Percentiles rank a stretch among this genome's conserved stretches.
phyloP scores from a whole-genome alignment of 2,888 invertebrate species.

The Drosophila monieri region DNA sequence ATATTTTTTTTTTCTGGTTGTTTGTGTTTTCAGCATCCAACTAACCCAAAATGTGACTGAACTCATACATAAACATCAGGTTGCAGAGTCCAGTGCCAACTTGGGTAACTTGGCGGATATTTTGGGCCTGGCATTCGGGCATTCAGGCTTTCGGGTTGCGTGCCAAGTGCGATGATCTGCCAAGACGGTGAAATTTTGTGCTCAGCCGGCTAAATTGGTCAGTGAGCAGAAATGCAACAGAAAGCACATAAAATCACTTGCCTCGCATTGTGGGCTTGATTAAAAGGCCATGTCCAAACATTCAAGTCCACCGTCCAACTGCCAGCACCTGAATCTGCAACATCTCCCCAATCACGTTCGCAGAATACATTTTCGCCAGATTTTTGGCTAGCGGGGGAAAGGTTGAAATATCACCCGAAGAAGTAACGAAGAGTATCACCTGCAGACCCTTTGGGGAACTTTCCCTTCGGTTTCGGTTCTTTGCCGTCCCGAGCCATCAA shows the following conservation, averaged over 20 bases:
- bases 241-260: conserved; percentile 65
- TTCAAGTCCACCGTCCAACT: conserved; percentile 8
- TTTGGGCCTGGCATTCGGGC: conserved; percentile 51
- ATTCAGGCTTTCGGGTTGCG: conserved; percentile 66
- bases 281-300: conserved; percentile 63
- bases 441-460: conserved; percentile 64
- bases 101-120: conserved; percentile 43
- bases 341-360: conserved; percentile 32
- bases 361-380: conserved; percentile 26
- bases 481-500: conserved; percentile 29
- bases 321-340: background rate
- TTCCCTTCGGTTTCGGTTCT: conserved; percentile 52
- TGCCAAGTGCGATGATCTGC: conserved; percentile 78
- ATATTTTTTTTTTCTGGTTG: conserved; percentile 21
- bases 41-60: conserved; percentile 67
- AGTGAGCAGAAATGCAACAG: conserved; percentile 71
- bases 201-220: conserved; percentile 81
- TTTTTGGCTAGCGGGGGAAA: conserved; percentile 63
- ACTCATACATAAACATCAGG: conserved; percentile 73
- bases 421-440: conserved; percentile 60
- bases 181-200: conserved; percentile 76
- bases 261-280: conserved; percentile 71
- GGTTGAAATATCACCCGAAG: conserved; percentile 70
- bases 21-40: conserved; percentile 42
- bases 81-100: conserved; percentile 48